Base-by-base conservation (phyloP, 37 sponge, comb jelly and placozoan genomes). In the Crambe crambe region DNA sequence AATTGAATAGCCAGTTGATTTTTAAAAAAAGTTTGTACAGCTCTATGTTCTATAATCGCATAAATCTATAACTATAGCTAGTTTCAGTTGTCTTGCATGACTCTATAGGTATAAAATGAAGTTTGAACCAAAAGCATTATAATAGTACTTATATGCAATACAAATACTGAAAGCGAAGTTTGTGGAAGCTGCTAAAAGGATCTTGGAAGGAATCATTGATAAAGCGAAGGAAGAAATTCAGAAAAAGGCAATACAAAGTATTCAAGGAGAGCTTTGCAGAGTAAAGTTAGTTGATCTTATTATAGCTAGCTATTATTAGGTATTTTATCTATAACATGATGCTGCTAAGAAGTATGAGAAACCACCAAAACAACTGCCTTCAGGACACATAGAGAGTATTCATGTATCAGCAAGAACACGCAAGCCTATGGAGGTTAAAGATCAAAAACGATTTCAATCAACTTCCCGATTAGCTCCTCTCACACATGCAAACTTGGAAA, bases 291-390 rank as follows among this genome's bases (percentile, higher is more conserved):
- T n/a, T n/a, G n/a, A n/a, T 47, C 51, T 47, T 12, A 6, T 47
- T 6, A 47, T 15, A 47, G 51, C 51, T 12, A 47, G 10, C 6
- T 47, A 47, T 12, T 47, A 47, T 47, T 15, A 47, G 10, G 12
- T 12, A 15, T 47, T 47, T 15, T 47, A 15, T 47, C 6, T 22
- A 60, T 22, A 60, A 22, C 61, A 9, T 31, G 66, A 65, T 3
- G 66, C 35, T 2, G 30, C 17, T 5, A 65, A 65, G 66, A 65
- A 65, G 35, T 65, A 65, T 65, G 66, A 65, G n/a, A n/a, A n/a
- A n/a, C n/a, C n/a, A 30, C 31, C 31, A 6, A 30, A 18, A 47
- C 51, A 12, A 12, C 51, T 47, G 12, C 51, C 51, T 47, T 47
- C 51, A 15, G 12, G 12, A 12, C 10, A 47, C 12, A 12, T 47